These are phyloP conservation scores for Rhynchophorus ferrugineus DNA, from an alignment of 1,140 invertebrate genomes.

Conservation along the genomic window DNA sequence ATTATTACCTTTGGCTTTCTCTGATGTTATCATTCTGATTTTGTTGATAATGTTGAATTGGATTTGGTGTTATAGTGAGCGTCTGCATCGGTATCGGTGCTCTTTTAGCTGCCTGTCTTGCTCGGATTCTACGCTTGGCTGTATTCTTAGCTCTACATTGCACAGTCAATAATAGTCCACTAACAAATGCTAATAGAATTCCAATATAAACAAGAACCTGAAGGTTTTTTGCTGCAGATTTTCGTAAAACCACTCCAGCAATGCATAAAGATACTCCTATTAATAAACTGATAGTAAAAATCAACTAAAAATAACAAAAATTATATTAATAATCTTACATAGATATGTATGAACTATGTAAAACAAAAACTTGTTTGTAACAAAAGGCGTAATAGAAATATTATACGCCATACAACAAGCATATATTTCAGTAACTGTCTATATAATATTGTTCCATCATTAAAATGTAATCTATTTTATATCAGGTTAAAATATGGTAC, in stretches of 20 bases:
- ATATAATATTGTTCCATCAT: too few species aligned
- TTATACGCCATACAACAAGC: too few species aligned
- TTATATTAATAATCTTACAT: neutral
- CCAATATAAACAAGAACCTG: conserved; percentile 56
- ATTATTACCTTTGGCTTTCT: conserved; percentile 21
- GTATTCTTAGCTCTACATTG: conserved; percentile 53
- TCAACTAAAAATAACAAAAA: conserved; percentile 45
- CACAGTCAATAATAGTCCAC: conserved; percentile 49
- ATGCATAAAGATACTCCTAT: conserved; percentile 54
- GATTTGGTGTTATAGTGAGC: conserved; percentile 16
- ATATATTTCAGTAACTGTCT: too few species aligned
- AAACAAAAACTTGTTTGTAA: neutral
- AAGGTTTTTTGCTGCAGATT: conserved; percentile 51
- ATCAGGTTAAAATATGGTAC: too few species aligned
- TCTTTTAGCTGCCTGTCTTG: conserved; percentile 30
- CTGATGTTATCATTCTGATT: conserved; percentile 20
- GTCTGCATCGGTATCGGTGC: conserved; percentile 34
- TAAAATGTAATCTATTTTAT: too few species aligned
- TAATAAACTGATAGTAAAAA: conserved; percentile 54
- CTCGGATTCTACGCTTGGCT: conserved; percentile 42
- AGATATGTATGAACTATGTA: neutral
- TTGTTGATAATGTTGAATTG: conserved; percentile 24
- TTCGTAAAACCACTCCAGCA: conserved; percentile 50
- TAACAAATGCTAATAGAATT: conserved; percentile 50
- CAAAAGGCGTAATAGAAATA: neutral